Percentiles rank a stretch among this genome's conserved stretches.
Conservation (phyloP, 2,888 invertebrate genomes). For the Amitus sp. region DNA sequence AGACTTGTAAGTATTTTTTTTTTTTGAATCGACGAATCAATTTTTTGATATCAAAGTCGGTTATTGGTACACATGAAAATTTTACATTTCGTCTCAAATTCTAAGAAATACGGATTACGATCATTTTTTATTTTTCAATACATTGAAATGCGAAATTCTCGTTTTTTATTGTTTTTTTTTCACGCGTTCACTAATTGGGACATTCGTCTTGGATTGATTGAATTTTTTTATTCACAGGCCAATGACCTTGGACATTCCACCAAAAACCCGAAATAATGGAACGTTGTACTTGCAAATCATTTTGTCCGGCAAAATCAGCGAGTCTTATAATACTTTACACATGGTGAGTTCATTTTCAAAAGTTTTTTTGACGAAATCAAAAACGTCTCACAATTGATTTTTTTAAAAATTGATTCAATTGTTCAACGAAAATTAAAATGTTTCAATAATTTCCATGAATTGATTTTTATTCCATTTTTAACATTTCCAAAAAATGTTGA, state of each 20-base stretch:
- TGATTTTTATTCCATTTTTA: not conserved
- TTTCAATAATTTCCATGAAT: no score
- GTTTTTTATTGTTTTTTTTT: not conserved
- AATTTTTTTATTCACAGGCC: constrained; percentile 69
- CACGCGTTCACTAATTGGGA: not conserved
- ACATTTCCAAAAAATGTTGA: not conserved
- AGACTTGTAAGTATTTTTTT: constrained; percentile 65
- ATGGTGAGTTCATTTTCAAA: no score
- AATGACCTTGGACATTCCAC: constrained; percentile 76
- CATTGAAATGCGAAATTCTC: no score
- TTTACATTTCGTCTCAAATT: constrained; percentile 7
- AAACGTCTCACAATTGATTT: no score
- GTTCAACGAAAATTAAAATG: no score
- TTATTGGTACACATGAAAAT: constrained; percentile 6
- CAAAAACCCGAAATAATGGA: constrained; percentile 83
- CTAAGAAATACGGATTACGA: no score
- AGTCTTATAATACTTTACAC: constrained; percentile 64
- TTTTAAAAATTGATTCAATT: not conserved
- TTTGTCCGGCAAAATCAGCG: constrained; percentile 71
- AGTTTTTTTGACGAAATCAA: no score
- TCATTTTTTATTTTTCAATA: no score
- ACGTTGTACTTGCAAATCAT: constrained; percentile 82
- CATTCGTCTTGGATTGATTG: not conserved
- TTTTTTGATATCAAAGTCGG: constrained; percentile 3
- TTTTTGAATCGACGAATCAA: constrained; percentile 48